Evolutionary conservation across 2,888 invertebrate species (phyloP), one percentile per base, ranked within the genome.

Genomic region (Bedellia somnulentella): DNA sequence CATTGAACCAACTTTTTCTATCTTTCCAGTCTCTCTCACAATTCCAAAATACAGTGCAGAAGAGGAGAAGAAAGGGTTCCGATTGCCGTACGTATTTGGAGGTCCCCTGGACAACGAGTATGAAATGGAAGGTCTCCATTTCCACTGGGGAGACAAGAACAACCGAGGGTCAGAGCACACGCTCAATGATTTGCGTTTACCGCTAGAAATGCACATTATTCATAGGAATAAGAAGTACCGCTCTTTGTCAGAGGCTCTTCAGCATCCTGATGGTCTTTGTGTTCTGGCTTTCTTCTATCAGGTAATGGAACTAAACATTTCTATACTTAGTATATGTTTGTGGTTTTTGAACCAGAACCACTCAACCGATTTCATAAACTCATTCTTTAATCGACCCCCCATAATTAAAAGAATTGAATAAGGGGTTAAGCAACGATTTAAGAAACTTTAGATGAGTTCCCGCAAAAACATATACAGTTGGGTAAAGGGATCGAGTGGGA

Each of bases 151-250:
- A 12, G 80, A 80, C 47, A 83, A 80, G 57, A 87, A 88, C 66
- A 82, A 83, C 62, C 78, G 83, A 10, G 89, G 89, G 15, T 85
- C 87, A 0, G 89, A 89, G 49, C 89, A 89, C 53, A 80, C 83
- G 22, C 73, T 89, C 27, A 87, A 89, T 48, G 86, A 85, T 44
- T 80, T 85, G 53, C 80, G 87, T 42, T 83, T 82, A 41, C 86
- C 89, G 1, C 78, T 89, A 60, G 89, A 92, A 75, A 84, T 91
- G 84, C 91, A 92, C 51, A 81, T 91, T 46, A 85, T 91, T 34
- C 88, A 89, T 52, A 83, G 81, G 44, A 89, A 89, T 51, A 80
- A 71, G 52, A 83, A 81, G 44, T 91, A 91, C 52, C 70, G 75
- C 35, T 80, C 77, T 29, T 51, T 85, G 15, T 70, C 78, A 2